These are phyloP conservation scores for Hepsetus odoe DNA, from an alignment of 2,113 vertebrate species.

Conservation along the genomic window DNA sequence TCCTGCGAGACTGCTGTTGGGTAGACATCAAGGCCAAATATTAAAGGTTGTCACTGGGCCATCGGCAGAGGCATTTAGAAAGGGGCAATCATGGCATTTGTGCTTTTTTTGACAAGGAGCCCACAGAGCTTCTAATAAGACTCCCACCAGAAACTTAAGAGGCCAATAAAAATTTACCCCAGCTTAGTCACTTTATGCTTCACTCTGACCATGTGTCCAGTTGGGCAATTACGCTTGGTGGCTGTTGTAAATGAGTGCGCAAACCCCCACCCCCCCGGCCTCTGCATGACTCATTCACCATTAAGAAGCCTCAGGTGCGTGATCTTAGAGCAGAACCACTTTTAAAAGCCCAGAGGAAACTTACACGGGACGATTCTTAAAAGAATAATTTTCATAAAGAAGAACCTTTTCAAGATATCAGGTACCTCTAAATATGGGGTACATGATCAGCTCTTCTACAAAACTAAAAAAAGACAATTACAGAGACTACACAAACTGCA, in stretches of 20 bases:
- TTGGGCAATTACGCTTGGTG: slow-evolving; percentile 6
- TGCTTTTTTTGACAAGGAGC: slow-evolving; percentile 19
- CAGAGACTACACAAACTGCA: too few relatives aligned
- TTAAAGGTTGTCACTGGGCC: slow-evolving; percentile 38
- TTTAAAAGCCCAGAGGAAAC: too few relatives aligned
- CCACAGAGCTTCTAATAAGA: slow-evolving; percentile 11
- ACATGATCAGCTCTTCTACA: too few relatives aligned
- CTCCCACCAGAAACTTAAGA: slow-evolving; percentile 3
- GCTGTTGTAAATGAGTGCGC: not conserved
- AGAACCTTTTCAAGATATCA: too few relatives aligned
- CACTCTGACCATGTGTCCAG: not conserved
- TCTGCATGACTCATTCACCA: not conserved
- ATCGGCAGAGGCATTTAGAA: not conserved
- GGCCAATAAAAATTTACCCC: slow-evolving; percentile 24
- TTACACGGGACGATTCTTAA: too few relatives aligned
- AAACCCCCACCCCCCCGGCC: too few relatives aligned
- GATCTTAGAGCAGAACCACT: too few relatives aligned
- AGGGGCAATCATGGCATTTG: slow-evolving; percentile 8
- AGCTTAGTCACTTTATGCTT: not conserved
- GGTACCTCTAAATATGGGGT: too few relatives aligned
- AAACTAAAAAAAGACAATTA: too few relatives aligned
- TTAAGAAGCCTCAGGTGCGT: too few relatives aligned
- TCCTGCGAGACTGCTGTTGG: slow-evolving; percentile 18
- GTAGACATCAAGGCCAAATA: slow-evolving; percentile 34
- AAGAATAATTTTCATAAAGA: too few relatives aligned